Conservation (phyloP, 2,113 vertebrate genomes). For the Macroglossus sobrinus region DNA sequence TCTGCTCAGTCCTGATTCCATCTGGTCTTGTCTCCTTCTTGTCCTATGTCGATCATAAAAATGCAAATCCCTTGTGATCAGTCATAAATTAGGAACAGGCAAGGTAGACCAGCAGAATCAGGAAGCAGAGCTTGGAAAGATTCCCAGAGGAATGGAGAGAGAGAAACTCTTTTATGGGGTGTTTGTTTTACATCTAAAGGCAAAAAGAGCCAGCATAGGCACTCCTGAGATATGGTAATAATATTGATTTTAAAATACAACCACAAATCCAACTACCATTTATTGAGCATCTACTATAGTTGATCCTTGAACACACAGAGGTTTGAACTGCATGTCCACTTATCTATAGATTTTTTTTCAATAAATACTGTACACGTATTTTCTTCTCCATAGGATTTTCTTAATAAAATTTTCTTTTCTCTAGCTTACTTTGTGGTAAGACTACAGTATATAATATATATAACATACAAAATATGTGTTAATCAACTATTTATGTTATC, state of each 20-base stretch:
- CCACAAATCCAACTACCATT: not conserved
- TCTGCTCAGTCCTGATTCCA: not conserved
- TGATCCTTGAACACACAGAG: not conserved
- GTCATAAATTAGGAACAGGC: not conserved
- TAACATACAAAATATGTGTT: no score
- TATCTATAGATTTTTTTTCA: not conserved
- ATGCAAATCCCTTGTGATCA: slow-evolving; percentile 29
- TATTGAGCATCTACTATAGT: not conserved
- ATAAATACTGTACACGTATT: no score
- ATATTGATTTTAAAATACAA: not conserved
- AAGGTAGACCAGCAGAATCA: not conserved
- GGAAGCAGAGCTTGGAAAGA: slow-evolving; percentile 25
- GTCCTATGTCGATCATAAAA: not conserved
- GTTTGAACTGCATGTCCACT: not conserved
- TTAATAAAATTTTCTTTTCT: no score
- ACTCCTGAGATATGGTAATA: not conserved
- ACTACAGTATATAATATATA: no score
- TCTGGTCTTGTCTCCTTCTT: not conserved
- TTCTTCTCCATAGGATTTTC: no score
- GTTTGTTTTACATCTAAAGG: not conserved
- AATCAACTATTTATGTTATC: no score
- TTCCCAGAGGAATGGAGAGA: not conserved
- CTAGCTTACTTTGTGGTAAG: no score
- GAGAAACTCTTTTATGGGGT: not conserved
- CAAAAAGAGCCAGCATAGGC: not conserved